Evolutionary conservation across 2,797 vertebrate species (phyloP).

Genomic region (Podargus strigoides): DNA sequence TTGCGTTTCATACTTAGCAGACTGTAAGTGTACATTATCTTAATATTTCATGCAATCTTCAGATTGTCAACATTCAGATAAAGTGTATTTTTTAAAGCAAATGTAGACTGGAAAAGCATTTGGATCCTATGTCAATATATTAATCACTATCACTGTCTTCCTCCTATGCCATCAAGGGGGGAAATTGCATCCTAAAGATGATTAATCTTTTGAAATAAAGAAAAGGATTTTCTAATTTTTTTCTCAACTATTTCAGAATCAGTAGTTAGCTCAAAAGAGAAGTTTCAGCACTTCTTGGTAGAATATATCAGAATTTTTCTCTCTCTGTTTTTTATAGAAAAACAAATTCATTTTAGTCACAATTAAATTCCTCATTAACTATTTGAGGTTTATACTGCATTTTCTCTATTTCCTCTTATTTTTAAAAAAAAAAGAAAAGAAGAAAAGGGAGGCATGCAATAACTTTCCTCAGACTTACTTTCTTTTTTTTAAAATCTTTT

Average conservation of each 20-base stretch:
- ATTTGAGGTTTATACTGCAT: neutral
- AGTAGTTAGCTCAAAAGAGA: neutral
- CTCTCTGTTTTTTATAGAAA: neutral
- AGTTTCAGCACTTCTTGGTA: neutral
- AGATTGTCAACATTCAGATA: neutral
- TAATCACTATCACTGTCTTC: neutral
- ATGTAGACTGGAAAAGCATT: neutral
- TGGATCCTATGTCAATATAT: neutral
- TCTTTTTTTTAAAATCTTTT: neutral
- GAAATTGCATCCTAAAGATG: neutral
- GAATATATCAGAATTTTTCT: neutral
- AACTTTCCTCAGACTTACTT: neutral
- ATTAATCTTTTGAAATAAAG: neutral
- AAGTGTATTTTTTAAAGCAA: neutral
- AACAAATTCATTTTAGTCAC: neutral
- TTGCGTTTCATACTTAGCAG: neutral
- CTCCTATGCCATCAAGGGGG: neutral
- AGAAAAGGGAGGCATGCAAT: neutral
- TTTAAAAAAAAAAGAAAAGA: neutral
- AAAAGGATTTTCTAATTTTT: neutral
- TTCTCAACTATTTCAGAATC: neutral
- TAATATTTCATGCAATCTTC: constrained; percentile 1
- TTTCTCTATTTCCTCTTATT: neutral
- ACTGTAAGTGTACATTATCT: neutral
- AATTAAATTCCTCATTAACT: neutral